Conservation (phyloP, 1,140 invertebrate species). For the Lineus longissimus region DNA sequence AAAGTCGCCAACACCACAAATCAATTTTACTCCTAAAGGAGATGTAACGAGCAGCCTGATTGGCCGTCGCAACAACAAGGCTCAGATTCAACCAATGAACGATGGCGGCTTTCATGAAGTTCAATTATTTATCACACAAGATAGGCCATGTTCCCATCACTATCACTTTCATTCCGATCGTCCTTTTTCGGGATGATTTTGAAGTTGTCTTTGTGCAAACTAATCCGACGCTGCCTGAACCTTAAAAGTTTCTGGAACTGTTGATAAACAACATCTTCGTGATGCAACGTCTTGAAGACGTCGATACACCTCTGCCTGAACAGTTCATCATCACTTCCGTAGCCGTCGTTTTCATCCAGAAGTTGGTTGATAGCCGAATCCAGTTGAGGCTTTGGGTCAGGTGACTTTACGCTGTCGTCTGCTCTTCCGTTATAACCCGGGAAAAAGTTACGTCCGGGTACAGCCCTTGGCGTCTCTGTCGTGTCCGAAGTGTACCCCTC, state of each 20-base stretch:
- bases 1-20: no score
- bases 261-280: neutral
- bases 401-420: neutral
- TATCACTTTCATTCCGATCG: no score
- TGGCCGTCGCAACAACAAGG: no score
- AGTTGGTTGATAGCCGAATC: neutral
- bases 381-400: neutral
- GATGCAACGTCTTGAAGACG: slow-evolving; percentile 1
- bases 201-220: no score
- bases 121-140: no score
- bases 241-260: slow-evolving; percentile 2
- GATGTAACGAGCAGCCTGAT: no score
- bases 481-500: neutral
- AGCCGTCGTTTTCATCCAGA: neutral
- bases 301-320: neutral
- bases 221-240: neutral
- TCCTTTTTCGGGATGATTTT: no score
- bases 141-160: no score
- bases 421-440: neutral
- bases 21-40: no score
- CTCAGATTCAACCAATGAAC: no score
- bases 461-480: neutral
- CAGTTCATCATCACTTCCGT: neutral
- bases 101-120: no score
- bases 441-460: neutral